Evolutionary conservation across 2,888 invertebrate genomes (phyloP).

Genomic region (Oxyscelio sp.): DNA sequence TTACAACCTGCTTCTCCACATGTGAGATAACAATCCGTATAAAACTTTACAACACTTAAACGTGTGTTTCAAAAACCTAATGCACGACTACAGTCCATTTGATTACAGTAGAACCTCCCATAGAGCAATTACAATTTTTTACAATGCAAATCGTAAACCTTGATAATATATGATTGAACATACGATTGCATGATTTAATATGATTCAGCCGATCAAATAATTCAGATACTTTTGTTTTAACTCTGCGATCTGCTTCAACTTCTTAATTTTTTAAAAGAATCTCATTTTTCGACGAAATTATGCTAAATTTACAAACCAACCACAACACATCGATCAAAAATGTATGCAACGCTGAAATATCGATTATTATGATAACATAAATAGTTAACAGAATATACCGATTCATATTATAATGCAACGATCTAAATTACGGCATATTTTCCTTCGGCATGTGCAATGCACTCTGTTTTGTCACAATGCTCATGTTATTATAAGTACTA

Average conservation of each 20-base stretch:
- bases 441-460: background rate
- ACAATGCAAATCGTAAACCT: too few species aligned
- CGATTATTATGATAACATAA: conserved; percentile 30
- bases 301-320: too few species aligned
- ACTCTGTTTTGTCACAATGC: conserved; percentile 19
- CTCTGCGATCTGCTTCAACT: too few species aligned
- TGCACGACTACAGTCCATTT: too few species aligned
- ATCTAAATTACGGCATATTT: conserved; percentile 25
- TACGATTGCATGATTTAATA: too few species aligned
- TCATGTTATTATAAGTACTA: conserved; percentile 29
- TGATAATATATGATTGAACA: too few species aligned
- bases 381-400: conserved; percentile 24
- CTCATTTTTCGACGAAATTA: too few species aligned
- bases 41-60: conserved; percentile 43
- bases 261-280: too few species aligned
- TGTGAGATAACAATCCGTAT: conserved; percentile 49
- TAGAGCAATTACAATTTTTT: too few species aligned
- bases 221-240: too few species aligned
- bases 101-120: too few species aligned
- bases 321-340: conserved; percentile 1
- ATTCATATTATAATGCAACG: conserved; percentile 7
- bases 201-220: too few species aligned
- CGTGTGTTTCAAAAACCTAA: conserved; percentile 20
- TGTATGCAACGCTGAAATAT: conserved; percentile 21
- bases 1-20: conserved; percentile 23